Base-by-base conservation (phyloP, 2,797 vertebrate species). In the Sitta carolinensis region DNA sequence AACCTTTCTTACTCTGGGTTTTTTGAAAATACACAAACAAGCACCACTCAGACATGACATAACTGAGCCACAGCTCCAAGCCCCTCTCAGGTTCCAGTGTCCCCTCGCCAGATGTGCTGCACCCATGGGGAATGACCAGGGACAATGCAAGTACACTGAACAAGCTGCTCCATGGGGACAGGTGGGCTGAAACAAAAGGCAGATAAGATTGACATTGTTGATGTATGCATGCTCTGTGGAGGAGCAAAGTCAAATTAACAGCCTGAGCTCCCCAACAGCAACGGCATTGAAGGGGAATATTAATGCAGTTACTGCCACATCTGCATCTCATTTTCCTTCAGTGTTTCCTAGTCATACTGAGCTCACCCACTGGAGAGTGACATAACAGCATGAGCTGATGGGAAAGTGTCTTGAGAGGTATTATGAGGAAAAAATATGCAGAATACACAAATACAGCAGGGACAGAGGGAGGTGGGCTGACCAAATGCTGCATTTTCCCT, bases 361-460 rank as follows among this genome's bases (percentile, higher is more conserved):
- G 81, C 84, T 96, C 83, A 95, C 93, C 75, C 88, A 75, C 64
- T 77, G 90, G 81, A 94, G 87, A 96, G 67, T 96, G 94, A 96
- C 81, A 87, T 91, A 94, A 91, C 77, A 80, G 77, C 74, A 42
- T 84, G 91, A 96, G 80, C 74, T 2, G 47, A 84, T 89, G 90
- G 83, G 90, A 92, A 91, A 87, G 61, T 52, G 55, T 67, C 79
- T 89, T 77, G 74, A 93, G 52, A 90, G 47, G 59, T 43, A 89
- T 59, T 32, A 69, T 7, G 15, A 89, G 50, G 34, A 21, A 79
- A 93, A 93, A 84, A 47, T 38, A 83, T 9, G 15, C 67, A 83
- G 74, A 89, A 80, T 61, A 54, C 40, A 82, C 52, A 74, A 86
- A 89, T 48, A 70, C 45, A 84, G 54, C 64, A 90, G 75, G 58